A percentile compares a stretch with the other conserved stretches of the same genome.
Conservation (phyloP, 1,140 invertebrate genomes). For the Varroa destructor region DNA sequence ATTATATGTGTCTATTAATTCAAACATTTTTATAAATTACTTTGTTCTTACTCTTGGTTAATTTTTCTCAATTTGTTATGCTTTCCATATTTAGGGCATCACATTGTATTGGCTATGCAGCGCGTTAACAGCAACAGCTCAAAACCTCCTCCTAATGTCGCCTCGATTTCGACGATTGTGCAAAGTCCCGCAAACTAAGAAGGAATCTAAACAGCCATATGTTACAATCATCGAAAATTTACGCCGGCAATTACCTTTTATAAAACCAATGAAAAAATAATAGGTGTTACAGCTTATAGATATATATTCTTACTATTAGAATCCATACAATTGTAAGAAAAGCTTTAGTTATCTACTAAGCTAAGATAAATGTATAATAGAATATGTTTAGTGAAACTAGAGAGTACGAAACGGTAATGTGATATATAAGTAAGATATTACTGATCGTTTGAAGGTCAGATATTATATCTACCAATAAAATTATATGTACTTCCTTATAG, state of each 20-base stretch:
- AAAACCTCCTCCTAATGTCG: neutral
- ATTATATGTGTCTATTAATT: neutral
- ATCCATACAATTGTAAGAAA: neutral
- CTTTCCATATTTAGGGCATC: neutral
- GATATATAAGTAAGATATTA: too few species aligned
- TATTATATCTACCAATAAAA: too few species aligned
- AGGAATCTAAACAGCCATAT: neutral
- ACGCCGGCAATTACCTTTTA: neutral
- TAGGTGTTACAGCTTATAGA: neutral
- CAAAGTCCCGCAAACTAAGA: neutral
- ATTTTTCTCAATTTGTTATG: neutral
- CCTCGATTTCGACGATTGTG: neutral
- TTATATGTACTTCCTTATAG: too few species aligned
- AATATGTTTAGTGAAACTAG: neutral
- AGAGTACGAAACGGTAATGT: neutral
- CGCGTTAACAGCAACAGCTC: neutral
- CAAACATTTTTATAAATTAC: neutral
- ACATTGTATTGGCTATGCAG: slow-evolving; percentile 11
- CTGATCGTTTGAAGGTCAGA: too few species aligned
- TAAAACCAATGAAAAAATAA: neutral
- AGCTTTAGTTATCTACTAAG: neutral
- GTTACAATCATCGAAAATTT: neutral
- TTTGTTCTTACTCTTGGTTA: neutral
- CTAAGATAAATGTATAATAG: neutral
- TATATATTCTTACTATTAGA: neutral